These are phyloP conservation scores for Eurytoma adleriae DNA, from an alignment of 2,888 invertebrate genomes.

Conservation along the genomic window DNA sequence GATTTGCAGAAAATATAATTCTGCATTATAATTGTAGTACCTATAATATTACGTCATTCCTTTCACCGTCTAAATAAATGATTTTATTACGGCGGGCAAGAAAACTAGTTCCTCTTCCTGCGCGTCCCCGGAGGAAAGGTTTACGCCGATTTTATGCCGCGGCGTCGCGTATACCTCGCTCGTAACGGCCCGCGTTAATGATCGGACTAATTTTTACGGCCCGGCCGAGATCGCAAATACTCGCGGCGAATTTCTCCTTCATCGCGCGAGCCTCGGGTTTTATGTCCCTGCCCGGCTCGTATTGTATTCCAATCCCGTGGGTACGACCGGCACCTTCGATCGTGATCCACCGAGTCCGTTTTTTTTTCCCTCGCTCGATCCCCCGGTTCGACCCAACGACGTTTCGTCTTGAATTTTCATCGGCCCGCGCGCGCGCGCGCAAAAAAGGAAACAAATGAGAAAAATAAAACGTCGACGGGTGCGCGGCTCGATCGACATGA, in stretches of 20 bases:
- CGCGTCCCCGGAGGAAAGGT: not conserved
- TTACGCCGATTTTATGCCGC: slow-evolving; percentile 57
- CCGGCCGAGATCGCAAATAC: slow-evolving; percentile 63
- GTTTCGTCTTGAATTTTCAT: slow-evolving; percentile 46
- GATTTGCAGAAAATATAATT: too few relatives aligned
- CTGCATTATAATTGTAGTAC: too few relatives aligned
- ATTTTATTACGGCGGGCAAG: slow-evolving; percentile 42
- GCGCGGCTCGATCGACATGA: slow-evolving; percentile 33
- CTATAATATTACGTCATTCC: too few relatives aligned
- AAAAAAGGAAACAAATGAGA: slow-evolving; percentile 21
- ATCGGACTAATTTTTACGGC: slow-evolving; percentile 72
- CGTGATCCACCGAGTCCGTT: slow-evolving; percentile 10
- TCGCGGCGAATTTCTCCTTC: not conserved
- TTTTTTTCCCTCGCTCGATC: not conserved
- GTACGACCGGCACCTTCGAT: slow-evolving; percentile 34
- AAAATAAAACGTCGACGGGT: slow-evolving; percentile 12
- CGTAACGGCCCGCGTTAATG: slow-evolving; percentile 68
- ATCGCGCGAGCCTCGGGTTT: slow-evolving; percentile 12
- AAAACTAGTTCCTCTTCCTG: slow-evolving; percentile 37
- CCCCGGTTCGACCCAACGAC: not conserved
- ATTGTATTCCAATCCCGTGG: slow-evolving; percentile 41
- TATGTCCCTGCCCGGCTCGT: slow-evolving; percentile 38
- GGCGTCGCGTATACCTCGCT: slow-evolving; percentile 67
- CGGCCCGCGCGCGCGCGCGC: not conserved
- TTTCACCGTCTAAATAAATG: slow-evolving; percentile 9